A percentile compares a stretch with the other conserved stretches of the same genome.
phyloP scores from a whole-genome alignment of 1,140 invertebrate species.

The Macrotrachela quadricornifera region DNA sequence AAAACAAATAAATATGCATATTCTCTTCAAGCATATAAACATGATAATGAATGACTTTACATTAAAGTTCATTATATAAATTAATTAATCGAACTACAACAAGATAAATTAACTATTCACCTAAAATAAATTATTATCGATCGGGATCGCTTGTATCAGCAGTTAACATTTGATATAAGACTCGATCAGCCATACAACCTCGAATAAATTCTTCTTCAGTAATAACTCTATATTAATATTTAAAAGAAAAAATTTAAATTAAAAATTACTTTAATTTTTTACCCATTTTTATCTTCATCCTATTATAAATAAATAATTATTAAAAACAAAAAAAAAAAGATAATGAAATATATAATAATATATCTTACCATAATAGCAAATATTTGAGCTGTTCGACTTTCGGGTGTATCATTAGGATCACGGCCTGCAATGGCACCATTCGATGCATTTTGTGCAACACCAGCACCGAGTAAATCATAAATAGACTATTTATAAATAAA shows the following conservation, averaged over 20 bases:
- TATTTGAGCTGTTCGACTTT: no score
- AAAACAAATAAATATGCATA: no score
- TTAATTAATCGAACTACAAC: no score
- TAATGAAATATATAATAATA: no score
- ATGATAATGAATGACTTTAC: no score
- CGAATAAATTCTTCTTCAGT: slow-evolving; percentile 96
- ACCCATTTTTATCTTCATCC: slow-evolving; percentile 1
- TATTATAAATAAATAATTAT: not conserved
- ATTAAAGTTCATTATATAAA: no score
- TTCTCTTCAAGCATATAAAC: no score
- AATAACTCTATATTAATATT: slow-evolving; percentile 61
- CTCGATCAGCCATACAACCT: slow-evolving; percentile 90
- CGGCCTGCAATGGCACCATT: slow-evolving; percentile 1
- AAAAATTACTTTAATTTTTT: not conserved
- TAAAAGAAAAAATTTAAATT: no score
- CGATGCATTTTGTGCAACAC: not conserved
- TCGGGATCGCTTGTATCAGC: slow-evolving; percentile 9
- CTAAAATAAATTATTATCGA: no score
- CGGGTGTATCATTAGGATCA: not conserved
- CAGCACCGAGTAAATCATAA: slow-evolving; percentile 8
- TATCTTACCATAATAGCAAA: no score
- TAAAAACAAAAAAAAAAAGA: no score
- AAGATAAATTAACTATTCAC: no score
- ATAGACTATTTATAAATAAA: slow-evolving; percentile 47
- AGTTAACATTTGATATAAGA: slow-evolving; percentile 69